phyloP scores from a whole-genome alignment of 2,113 vertebrate species.

The Acrocephalus kingi region DNA sequence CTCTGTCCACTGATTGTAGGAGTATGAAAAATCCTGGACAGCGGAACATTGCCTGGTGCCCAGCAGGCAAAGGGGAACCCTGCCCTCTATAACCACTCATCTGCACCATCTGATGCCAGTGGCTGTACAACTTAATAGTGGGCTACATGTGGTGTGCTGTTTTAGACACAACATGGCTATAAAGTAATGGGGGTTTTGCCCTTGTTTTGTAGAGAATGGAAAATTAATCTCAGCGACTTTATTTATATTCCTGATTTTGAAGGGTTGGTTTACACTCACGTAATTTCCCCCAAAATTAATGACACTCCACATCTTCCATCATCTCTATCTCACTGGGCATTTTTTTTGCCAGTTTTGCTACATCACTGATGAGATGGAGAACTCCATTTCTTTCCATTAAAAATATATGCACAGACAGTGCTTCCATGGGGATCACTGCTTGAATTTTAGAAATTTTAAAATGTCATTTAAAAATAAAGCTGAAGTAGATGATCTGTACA shows the following conservation, averaged over 20 bases:
- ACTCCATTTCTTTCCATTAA: not conserved
- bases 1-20: not conserved
- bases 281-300: not conserved
- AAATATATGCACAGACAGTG: not conserved
- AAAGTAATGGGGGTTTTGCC: not conserved
- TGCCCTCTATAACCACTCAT: not conserved
- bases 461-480: not conserved
- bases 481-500: not conserved
- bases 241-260: not conserved
- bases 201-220: not conserved
- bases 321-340: not conserved
- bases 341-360: not conserved
- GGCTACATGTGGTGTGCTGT: fast-evolving
- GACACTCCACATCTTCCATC: not conserved
- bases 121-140: not conserved
- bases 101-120: not conserved
- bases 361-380: not conserved
- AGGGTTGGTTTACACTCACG: fast-evolving
- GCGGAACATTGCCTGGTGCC: not conserved
- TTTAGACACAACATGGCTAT: not conserved
- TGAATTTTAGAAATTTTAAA: not conserved
- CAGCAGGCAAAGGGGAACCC: not conserved
- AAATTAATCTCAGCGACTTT: not conserved
- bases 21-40: not conserved
- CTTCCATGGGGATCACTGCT: not conserved